Percentiles rank a stretch among this genome's conserved stretches.
These are phyloP conservation scores for Trissolcus brochymenae DNA, from an alignment of 2,888 invertebrate species.

Conservation along the genomic window DNA sequence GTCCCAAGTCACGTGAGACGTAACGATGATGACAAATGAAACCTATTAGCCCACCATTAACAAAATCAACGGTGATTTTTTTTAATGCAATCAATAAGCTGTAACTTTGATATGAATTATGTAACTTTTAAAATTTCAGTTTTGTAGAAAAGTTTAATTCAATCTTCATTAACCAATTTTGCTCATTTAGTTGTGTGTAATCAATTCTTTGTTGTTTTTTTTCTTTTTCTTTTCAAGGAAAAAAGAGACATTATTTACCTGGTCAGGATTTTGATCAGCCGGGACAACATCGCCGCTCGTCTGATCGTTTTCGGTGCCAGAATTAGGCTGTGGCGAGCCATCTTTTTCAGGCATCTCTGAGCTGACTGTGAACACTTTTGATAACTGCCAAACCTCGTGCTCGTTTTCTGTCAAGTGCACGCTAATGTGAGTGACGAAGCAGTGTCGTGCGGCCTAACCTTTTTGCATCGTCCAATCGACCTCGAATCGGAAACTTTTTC, in stretches of 20 bases:
- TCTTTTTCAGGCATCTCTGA: not conserved
- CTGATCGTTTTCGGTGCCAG: not conserved
- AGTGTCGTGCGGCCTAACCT: not conserved
- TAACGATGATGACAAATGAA: no score
- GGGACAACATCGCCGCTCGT: not conserved
- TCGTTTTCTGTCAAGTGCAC: not conserved
- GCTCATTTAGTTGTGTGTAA: no score
- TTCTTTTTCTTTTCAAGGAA: not conserved
- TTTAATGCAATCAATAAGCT: no score
- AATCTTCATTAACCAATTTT: no score
- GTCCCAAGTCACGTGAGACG: no score
- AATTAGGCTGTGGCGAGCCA: not conserved
- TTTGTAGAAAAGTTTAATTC: no score
- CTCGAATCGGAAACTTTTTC: not conserved
- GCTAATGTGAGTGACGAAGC: not conserved
- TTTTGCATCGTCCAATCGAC: slow-evolving; percentile 2
- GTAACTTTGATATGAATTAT: no score
- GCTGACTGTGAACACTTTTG: no score
- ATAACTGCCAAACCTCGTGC: not conserved
- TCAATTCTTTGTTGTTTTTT: no score
- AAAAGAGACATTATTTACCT: not conserved
- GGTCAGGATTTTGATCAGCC: not conserved
- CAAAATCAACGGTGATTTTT: no score
- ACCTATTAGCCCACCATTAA: no score
- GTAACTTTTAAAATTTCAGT: no score